Evolutionary conservation across 1,140 invertebrate genomes (phyloP).

Genomic region (Megalonaias nervosa): DNA sequence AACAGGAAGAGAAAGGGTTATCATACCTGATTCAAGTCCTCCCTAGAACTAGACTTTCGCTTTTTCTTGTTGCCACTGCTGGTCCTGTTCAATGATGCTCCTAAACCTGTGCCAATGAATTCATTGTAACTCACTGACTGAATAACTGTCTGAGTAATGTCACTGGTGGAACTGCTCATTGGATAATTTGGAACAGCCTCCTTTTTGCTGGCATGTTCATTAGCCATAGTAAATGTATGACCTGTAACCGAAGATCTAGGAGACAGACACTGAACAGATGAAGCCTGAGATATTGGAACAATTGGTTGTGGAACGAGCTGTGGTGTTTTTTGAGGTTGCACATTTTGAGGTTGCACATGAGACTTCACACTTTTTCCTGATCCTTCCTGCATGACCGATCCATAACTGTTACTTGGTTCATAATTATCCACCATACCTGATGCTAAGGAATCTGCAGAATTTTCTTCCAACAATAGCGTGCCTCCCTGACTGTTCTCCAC

Average conservation of each 20-base stretch:
- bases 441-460: no score
- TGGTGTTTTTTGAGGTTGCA: slow-evolving; percentile 41
- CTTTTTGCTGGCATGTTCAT: no score
- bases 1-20: no score
- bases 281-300: slow-evolving; percentile 47
- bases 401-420: no score
- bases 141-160: slow-evolving; percentile 37
- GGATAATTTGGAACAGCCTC: slow-evolving; percentile 30
- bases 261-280: background rate
- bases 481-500: no score
- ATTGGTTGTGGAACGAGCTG: slow-evolving; percentile 57
- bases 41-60: slow-evolving; percentile 7
- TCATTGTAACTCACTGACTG: slow-evolving; percentile 47
- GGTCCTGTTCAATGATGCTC: background rate
- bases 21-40: background rate
- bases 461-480: no score
- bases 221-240: no score
- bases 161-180: slow-evolving; percentile 30
- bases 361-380: no score
- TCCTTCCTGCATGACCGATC: no score
- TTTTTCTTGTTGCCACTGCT: slow-evolving; percentile 3
- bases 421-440: no score
- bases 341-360: background rate
- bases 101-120: slow-evolving; percentile 29
- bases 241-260: no score